These are phyloP conservation scores for Eristalis arbustorum DNA, from an alignment of 2,888 invertebrate genomes.

Conservation along the genomic window DNA sequence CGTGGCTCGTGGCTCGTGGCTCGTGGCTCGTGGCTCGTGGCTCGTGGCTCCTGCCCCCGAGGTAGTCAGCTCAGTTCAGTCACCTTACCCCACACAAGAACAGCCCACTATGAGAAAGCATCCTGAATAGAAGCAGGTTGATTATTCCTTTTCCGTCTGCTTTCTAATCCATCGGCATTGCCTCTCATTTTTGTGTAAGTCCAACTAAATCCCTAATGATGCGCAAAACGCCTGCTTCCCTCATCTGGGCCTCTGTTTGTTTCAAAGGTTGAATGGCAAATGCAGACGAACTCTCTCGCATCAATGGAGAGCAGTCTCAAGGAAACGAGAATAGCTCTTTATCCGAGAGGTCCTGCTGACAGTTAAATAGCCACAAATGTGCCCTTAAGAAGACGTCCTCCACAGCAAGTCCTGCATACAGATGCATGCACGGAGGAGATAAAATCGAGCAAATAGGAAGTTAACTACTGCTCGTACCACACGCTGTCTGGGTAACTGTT, in stretches of 20 bases:
- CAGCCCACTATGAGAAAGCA: too few species aligned
- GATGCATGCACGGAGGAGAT: constrained; percentile 1
- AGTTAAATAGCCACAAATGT: constrained; percentile 40
- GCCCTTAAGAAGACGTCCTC: constrained; percentile 17
- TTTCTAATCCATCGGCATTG: too few species aligned
- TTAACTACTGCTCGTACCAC: constrained; percentile 5
- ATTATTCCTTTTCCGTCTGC: too few species aligned
- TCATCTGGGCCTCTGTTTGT: neutral
- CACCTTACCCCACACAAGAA: too few species aligned
- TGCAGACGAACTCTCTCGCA: neutral
- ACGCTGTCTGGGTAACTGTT: constrained; percentile 9
- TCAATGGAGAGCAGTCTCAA: neutral
- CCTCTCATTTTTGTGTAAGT: too few species aligned
- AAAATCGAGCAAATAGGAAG: constrained; percentile 31
- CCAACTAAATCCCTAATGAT: too few species aligned
- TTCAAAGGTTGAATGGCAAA: neutral
- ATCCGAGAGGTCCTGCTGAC: constrained; percentile 28
- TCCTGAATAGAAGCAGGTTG: too few species aligned
- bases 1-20: too few species aligned
- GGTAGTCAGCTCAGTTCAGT: too few species aligned
- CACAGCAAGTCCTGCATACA: constrained; percentile 4
- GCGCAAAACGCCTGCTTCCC: neutral
- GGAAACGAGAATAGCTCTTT: neutral
- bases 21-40: too few species aligned
- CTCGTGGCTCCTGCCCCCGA: too few species aligned